Percentiles rank a stretch among this genome's conserved stretches.
phyloP scores from a whole-genome alignment of 2,888 invertebrate genomes.

The Furcula furcula region DNA sequence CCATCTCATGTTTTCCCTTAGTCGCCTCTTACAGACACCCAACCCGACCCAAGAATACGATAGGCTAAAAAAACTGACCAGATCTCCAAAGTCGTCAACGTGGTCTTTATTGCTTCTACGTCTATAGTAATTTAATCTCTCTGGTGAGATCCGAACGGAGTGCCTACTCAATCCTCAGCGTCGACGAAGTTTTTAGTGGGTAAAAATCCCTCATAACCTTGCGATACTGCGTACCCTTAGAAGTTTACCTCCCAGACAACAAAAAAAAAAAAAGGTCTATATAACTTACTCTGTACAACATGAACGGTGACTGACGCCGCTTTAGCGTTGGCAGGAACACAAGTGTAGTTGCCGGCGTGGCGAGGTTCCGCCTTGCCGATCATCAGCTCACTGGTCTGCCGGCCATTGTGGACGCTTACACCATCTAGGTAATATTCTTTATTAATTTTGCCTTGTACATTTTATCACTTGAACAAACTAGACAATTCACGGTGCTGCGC shows the following conservation, averaged over 20 bases:
- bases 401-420: slow-evolving; percentile 79
- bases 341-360: slow-evolving; percentile 91
- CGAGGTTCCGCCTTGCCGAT: slow-evolving; percentile 84
- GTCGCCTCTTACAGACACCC: too few relatives aligned
- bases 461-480: neutral
- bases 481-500: neutral
- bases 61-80: too few relatives aligned
- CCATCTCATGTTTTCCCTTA: too few relatives aligned
- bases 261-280: neutral
- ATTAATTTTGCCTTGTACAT: neutral
- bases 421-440: slow-evolving; percentile 64
- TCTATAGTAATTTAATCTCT: too few relatives aligned
- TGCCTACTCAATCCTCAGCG: too few relatives aligned
- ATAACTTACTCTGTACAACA: slow-evolving; percentile 84
- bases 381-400: slow-evolving; percentile 85
- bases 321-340: slow-evolving; percentile 89
- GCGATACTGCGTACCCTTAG: too few relatives aligned
- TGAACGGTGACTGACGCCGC: slow-evolving; percentile 89
- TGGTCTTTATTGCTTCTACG: too few relatives aligned
- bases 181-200: too few relatives aligned
- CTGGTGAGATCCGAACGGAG: too few relatives aligned
- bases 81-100: too few relatives aligned
- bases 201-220: too few relatives aligned
- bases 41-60: too few relatives aligned
- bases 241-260: neutral